Evolutionary conservation across 2,113 vertebrate species (phyloP).

Genomic region (Urocitellus parryii): DNA sequence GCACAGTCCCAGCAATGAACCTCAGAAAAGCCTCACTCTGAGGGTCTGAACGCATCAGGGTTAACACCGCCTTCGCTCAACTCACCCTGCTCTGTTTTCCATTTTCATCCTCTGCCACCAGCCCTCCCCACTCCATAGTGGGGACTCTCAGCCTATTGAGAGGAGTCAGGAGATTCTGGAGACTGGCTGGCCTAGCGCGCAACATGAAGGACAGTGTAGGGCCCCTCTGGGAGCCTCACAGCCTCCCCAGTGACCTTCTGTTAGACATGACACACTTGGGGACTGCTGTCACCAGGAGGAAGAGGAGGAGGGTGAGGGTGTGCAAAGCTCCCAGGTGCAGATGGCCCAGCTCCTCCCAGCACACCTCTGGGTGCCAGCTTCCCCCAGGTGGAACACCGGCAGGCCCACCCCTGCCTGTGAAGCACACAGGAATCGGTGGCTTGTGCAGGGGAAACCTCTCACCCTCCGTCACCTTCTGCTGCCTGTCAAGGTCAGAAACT

Average conservation of each 20-base stretch:
- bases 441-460: not conserved
- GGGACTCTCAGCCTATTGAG: not conserved
- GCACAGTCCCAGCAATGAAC: too few species aligned
- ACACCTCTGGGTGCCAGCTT: too few species aligned
- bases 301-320: not conserved
- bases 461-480: not conserved
- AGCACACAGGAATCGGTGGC: not conserved
- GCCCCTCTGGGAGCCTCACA: too few species aligned
- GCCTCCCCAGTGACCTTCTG: too few species aligned
- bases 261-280: too few species aligned
- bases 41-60: not conserved
- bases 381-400: accelerated
- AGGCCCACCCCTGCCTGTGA: not conserved
- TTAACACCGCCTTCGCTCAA: not conserved
- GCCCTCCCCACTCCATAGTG: not conserved
- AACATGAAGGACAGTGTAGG: not conserved
- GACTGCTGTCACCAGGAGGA: too few species aligned
- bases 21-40: not conserved
- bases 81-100: not conserved
- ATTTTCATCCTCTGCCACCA: not conserved
- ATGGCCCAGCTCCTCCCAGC: not conserved
- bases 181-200: not conserved
- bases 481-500: too few species aligned
- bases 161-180: not conserved
- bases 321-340: not conserved